Evolutionary conservation across 2,888 invertebrate genomes (phyloP), one percentile per base, ranked within the genome.

Genomic region (Apoderus coryli): DNA sequence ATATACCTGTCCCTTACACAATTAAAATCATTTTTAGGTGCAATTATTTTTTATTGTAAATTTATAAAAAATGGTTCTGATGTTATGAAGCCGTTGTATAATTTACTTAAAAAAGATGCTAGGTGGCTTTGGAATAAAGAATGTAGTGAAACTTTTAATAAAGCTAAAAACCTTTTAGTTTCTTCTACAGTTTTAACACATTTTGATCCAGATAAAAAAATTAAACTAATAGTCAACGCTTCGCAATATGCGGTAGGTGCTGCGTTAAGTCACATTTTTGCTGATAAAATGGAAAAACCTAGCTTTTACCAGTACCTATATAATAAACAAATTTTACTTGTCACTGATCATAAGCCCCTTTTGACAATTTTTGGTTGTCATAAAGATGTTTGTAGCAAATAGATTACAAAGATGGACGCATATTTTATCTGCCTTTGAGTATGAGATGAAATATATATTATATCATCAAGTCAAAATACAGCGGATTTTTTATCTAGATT

Each of bases 11-110:
- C 10, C 22, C 15, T 34, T 14, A 23, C 31, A 9, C 12, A 34
- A 27, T 16, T 32, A 30, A 33, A 33, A 23, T 29, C 33, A 1
- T 35, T 35, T 33, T 26, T 29, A 11, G 33, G 33, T 10, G 13
- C 22, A 12, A 23, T 36, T 7, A 31, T 25, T 16, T 34, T 14
- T 33, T 36, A 32, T 23, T 4, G 4, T n/a, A 29, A 32, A 23
- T 36, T 33, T 24, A 14, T 33, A 3, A 11, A 6, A 26, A 35
- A 35, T 19, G 14, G 10, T 6, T 27, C 31, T 11, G 4, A 16
- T 6, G 23, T 24, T 10, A 14, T 32, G 11, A 19, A 29, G 9
- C 27, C 27, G 11, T 22, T 32, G 10, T 32, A 35, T 27, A 23
- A 35, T 29, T 32, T 32, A 29, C 10, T 35, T 13, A 19, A 32